Evolutionary conservation across 2,888 invertebrate genomes (phyloP), one percentile per base, ranked within the genome.

Genomic region (Tribolium freemani): DNA sequence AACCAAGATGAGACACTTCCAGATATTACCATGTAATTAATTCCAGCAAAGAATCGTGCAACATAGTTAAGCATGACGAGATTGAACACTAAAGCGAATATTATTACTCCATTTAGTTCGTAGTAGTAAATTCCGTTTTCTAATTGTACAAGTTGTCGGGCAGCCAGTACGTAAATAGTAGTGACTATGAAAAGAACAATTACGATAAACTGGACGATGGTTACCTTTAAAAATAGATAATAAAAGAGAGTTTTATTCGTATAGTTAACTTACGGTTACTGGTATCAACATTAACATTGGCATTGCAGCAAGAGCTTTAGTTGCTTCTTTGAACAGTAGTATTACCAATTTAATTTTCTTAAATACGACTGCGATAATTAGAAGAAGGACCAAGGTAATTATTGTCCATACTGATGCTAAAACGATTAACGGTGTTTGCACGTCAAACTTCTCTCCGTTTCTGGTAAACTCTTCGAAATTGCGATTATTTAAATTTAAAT

Each of bases 1-100:
- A 90, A 92, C 92, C 92, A 92, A 6, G 86, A 87, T 0, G 90
- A 88, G 3, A 91, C 90, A n/a, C 91, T 87, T 3, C 90, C 89
- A 46, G 91, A 90, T 50, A 92, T 88, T 11, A 91, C 87, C 85
- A 91, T 88, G 80, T 91, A 90, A 78, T 92, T 91, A 76, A 90
- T 90, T 45, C 90, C 91, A 10, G 90, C 84, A 72, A 90, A 87
- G 79, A 91, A 91, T 82, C 91, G 91, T 50, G 87, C 89, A 91
- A 91, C 71, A 91, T 86, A 63, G 90, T 87, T n/a, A 90, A 38
- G 38, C 38, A 38, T 88, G 67, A 91, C 84, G 13, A 88, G 53
- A 74, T 87, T 88, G 79, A 87, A 87, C 84, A 72, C 8, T 13
- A 76, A 57, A 1, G 79, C 70, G 9, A 82, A 78, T 46, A 72